Conservation (phyloP, 2,797 vertebrate genomes). For the Ceryle rudis region DNA sequence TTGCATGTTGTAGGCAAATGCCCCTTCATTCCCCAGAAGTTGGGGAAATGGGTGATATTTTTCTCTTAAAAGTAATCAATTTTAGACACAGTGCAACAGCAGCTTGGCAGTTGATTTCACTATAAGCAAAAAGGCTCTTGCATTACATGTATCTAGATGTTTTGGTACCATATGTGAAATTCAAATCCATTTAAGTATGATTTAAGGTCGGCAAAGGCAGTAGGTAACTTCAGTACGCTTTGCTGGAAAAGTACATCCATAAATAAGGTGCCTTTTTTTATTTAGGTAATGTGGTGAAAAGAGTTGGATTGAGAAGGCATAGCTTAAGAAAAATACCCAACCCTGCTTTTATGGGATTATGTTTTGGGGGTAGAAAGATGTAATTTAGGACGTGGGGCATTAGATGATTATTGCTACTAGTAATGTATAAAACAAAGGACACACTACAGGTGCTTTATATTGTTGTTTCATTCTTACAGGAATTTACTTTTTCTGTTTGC, state of each 20-base stretch:
- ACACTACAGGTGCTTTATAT: not conserved
- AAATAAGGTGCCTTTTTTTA: not conserved
- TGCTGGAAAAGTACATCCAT: not conserved
- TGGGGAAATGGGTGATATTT: not conserved
- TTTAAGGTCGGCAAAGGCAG: not conserved
- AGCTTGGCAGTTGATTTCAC: not conserved
- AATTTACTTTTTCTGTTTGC: not conserved
- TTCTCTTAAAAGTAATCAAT: not conserved
- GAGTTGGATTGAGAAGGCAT: not conserved
- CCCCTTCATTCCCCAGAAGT: not conserved
- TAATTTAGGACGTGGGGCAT: not conserved
- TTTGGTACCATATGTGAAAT: not conserved
- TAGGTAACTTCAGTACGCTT: not conserved
- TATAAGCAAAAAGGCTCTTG: not conserved
- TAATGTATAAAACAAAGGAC: not conserved
- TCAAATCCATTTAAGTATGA: not conserved
- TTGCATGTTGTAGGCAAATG: not conserved
- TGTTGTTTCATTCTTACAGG: not conserved
- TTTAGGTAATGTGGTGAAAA: not conserved
- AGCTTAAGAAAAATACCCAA: accelerated
- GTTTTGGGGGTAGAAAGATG: not conserved
- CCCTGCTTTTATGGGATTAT: not conserved
- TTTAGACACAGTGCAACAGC: not conserved
- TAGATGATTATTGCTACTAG: not conserved
- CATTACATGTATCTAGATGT: not conserved